These are phyloP conservation scores for Phalacrocorax brasilianus DNA, from an alignment of 2,113 vertebrate species.

Conservation along the genomic window DNA sequence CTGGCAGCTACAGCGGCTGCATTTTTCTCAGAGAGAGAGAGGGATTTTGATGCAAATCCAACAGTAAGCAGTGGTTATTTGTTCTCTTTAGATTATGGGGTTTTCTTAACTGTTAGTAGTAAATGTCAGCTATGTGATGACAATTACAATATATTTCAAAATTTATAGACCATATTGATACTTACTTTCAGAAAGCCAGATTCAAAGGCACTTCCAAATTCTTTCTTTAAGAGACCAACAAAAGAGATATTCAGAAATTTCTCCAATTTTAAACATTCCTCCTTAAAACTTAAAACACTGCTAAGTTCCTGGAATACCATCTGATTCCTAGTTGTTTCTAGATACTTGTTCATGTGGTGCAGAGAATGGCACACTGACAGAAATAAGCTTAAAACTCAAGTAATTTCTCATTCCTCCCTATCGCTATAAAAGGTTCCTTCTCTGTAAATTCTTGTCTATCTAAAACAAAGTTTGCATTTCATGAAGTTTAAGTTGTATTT, in stretches of 20 bases:
- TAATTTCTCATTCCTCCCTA: neutral
- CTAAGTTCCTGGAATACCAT: neutral
- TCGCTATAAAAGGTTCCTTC: neutral
- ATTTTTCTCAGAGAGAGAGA: constrained; percentile 13
- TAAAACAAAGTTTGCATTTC: neutral
- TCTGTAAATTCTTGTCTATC: neutral
- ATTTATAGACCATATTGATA: neutral
- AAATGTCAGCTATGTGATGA: neutral
- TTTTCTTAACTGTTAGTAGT: constrained; percentile 14
- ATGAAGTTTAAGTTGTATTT: neutral
- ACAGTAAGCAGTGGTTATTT: constrained; percentile 43
- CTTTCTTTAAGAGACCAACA: neutral
- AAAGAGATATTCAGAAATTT: neutral
- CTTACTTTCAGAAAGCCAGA: neutral
- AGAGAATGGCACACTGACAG: neutral
- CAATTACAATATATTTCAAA: neutral
- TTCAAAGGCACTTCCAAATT: neutral
- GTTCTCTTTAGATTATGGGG: neutral
- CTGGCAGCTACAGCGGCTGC: constrained; percentile 47
- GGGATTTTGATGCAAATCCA: constrained; percentile 38
- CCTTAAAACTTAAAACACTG: neutral
- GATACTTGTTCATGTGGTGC: neutral
- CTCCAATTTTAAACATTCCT: neutral
- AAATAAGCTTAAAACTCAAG: neutral
- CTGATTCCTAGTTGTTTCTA: neutral